These are phyloP conservation scores for Penaeus japonicus DNA, from an alignment of 1,140 invertebrate genomes.

Conservation along the genomic window DNA sequence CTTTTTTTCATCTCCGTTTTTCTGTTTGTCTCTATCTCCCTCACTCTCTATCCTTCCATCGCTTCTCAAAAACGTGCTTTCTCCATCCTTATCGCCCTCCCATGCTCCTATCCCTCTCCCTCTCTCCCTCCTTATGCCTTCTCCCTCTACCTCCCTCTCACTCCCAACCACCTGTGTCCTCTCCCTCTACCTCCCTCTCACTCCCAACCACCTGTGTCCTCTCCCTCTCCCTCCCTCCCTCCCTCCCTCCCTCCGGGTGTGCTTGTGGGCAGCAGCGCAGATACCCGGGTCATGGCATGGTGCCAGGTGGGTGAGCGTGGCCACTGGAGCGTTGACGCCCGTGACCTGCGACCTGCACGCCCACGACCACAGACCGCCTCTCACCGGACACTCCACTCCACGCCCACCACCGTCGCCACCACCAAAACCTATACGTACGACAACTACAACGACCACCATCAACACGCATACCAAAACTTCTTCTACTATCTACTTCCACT, in stretches of 20 bases:
- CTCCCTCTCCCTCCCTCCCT: neutral
- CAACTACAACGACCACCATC: too few species aligned
- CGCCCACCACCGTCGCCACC: too few species aligned
- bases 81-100: too few species aligned
- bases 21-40: too few species aligned
- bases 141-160: neutral
- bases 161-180: neutral
- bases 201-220: neutral
- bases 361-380: too few species aligned
- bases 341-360: neutral
- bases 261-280: neutral
- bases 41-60: too few species aligned
- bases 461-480: too few species aligned
- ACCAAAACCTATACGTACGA: too few species aligned
- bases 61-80: too few species aligned
- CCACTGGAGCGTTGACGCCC: conserved; percentile 2
- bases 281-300: neutral
- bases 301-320: conserved; percentile 17
- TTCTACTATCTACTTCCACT: too few species aligned
- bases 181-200: neutral
- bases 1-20: too few species aligned
- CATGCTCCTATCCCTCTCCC: neutral
- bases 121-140: neutral
- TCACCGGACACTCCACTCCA: too few species aligned
- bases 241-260: neutral